Conservation (phyloP, 2,888 invertebrate genomes). For the Parnassius orleans region DNA sequence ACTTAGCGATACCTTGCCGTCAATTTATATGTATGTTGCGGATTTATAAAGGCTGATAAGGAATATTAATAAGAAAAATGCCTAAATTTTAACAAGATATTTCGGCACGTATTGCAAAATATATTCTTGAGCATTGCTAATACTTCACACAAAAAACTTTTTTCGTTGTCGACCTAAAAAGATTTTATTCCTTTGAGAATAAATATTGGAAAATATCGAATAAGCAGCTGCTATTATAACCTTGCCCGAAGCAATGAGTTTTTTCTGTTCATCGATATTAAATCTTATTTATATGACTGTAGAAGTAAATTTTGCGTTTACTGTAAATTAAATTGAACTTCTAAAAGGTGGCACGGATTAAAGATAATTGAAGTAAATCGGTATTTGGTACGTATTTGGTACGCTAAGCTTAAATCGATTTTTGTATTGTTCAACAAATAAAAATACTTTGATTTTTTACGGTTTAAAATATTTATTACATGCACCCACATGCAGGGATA, state of each 20-base stretch:
- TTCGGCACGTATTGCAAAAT: constrained; percentile 3
- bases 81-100: neutral
- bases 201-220: constrained; percentile 27
- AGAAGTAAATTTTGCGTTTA: constrained; percentile 10
- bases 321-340: neutral
- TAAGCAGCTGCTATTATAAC: constrained; percentile 24
- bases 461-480: too few species aligned
- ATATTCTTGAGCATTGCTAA: constrained; percentile 7
- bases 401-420: constrained; percentile 14
- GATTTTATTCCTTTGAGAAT: constrained; percentile 22
- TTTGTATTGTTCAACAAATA: constrained; percentile 4
- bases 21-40: too few species aligned
- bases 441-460: neutral
- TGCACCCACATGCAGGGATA: too few species aligned
- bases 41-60: too few species aligned
- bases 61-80: neutral
- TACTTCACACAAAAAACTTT: constrained; percentile 11
- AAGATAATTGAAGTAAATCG: constrained; percentile 22
- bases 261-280: constrained; percentile 6
- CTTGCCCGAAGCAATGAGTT: constrained; percentile 11
- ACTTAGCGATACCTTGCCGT: too few species aligned
- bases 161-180: constrained; percentile 22
- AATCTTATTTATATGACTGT: neutral
- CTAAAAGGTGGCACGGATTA: constrained; percentile 14
- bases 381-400: constrained; percentile 9